Evolutionary conservation across 2,888 invertebrate genomes (phyloP).

Genomic region (Volucella inflata): DNA sequence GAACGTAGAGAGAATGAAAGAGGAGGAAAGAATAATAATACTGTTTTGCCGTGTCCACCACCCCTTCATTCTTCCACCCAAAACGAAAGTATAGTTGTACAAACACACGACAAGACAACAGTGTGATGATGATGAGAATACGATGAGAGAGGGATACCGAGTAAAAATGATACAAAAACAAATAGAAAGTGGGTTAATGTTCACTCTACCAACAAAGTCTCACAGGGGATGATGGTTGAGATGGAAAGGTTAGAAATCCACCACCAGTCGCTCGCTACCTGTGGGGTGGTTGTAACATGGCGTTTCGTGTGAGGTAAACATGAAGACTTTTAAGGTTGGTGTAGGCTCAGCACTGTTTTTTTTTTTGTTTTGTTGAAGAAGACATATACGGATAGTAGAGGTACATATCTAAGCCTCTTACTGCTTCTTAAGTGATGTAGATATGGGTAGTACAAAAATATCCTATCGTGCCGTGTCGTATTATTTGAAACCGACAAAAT

Average conservation of each 20-base stretch:
- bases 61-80: no score
- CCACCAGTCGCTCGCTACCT: background rate
- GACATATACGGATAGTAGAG: slow-evolving; percentile 20
- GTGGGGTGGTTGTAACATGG: slow-evolving; percentile 1
- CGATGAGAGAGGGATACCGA: slow-evolving; percentile 33
- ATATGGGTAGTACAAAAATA: no score
- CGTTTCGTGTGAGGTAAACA: slow-evolving; percentile 37
- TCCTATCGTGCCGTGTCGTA: background rate
- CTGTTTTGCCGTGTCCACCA: slow-evolving; percentile 8
- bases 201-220: slow-evolving; percentile 34
- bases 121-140: slow-evolving; percentile 65
- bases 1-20: slow-evolving; percentile 7
- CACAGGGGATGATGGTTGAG: slow-evolving; percentile 33
- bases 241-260: slow-evolving; percentile 37
- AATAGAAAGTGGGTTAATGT: slow-evolving; percentile 74
- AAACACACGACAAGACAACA: slow-evolving; percentile 55
- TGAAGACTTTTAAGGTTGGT: slow-evolving; percentile 42
- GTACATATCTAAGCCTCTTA: slow-evolving; percentile 6
- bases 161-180: slow-evolving; percentile 68
- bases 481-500: slow-evolving; percentile 53
- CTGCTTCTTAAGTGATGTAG: slow-evolving; percentile 16
- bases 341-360: slow-evolving; percentile 26
- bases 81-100: background rate
- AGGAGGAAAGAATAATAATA: background rate
- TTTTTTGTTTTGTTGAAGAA: no score